A percentile compares a stretch with the other conserved stretches of the same genome.
Conservation (phyloP, 2,797 vertebrate species). For the Sebastes reedi region DNA sequence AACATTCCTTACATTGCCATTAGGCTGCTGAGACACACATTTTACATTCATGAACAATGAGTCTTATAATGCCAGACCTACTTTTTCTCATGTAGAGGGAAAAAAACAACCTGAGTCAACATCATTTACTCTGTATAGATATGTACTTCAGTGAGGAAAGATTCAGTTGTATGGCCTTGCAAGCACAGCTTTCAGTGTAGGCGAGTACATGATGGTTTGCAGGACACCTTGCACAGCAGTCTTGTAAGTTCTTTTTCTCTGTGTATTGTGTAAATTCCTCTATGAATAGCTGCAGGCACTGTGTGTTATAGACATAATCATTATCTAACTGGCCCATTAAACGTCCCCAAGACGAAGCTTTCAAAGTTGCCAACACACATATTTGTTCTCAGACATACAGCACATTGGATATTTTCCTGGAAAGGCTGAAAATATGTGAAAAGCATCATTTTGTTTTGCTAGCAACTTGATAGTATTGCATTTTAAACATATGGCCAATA, state of each 20-base stretch:
- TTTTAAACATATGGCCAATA: background rate
- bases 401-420: background rate
- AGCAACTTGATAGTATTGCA: background rate
- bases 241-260: background rate
- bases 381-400: background rate
- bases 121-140: background rate
- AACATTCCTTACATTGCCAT: background rate
- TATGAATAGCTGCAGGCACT: background rate
- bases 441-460: background rate
- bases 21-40: background rate
- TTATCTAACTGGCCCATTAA: slow-evolving; percentile 23
- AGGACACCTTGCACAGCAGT: background rate
- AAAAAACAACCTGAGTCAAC: background rate
- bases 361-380: background rate
- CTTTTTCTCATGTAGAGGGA: background rate
- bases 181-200: background rate
- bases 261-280: background rate
- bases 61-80: background rate
- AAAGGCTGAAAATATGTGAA: background rate
- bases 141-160: background rate
- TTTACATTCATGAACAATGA: background rate
- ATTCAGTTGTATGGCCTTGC: background rate
- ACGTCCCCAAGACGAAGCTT: background rate
- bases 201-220: background rate
- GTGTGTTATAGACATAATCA: background rate